Percentiles rank a stretch among this genome's conserved stretches.
These are phyloP conservation scores for Apodemus speciosus DNA, from an alignment of 2,113 vertebrate genomes.

Conservation along the genomic window DNA sequence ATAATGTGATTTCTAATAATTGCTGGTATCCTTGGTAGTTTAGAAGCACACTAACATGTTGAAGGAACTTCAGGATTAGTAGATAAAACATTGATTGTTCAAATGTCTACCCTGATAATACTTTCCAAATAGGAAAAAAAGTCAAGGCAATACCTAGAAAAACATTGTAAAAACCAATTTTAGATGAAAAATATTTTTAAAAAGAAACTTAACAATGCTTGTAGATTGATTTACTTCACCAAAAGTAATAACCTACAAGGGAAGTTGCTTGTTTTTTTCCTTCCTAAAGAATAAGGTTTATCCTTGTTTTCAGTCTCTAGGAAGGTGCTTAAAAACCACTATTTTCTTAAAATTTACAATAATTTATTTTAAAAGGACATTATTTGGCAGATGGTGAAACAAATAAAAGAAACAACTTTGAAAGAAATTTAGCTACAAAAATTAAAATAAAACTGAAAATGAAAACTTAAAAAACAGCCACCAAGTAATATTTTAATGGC, in stretches of 20 bases:
- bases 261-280: neutral
- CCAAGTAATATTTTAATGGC: neutral
- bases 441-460: no score
- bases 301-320: neutral
- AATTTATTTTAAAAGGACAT: neutral
- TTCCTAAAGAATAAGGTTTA: neutral
- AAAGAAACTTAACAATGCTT: neutral
- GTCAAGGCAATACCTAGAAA: neutral
- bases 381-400: neutral
- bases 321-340: neutral
- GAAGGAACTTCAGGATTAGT: neutral
- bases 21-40: neutral
- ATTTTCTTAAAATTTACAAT: neutral
- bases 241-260: neutral
- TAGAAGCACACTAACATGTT: neutral
- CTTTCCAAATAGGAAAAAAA: neutral
- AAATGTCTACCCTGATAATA: neutral
- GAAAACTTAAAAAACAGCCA: neutral
- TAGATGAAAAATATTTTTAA: neutral
- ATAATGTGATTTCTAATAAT: neutral
- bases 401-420: neutral
- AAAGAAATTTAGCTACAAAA: neutral
- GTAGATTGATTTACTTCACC: neutral
- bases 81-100: neutral
- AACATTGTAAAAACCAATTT: neutral